phyloP scores from a whole-genome alignment of 2,888 invertebrate genomes.

The Girardia tigrina region DNA sequence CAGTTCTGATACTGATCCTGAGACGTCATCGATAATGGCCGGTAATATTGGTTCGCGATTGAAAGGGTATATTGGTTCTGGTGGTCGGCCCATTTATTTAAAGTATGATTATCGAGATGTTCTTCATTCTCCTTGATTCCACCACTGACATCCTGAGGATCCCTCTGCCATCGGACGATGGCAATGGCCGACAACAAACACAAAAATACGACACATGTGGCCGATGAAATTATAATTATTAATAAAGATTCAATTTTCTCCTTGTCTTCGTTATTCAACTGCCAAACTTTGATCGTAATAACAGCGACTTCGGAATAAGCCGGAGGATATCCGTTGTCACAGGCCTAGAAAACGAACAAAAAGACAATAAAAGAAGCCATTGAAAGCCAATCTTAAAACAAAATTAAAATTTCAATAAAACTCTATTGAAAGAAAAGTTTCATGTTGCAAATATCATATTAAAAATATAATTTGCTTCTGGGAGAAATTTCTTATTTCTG shows the following conservation, averaged over 20 bases:
- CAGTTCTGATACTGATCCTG: constrained; percentile 2
- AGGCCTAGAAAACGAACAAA: background rate
- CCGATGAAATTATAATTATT: background rate
- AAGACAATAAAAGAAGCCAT: background rate
- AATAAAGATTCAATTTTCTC: constrained; percentile 12
- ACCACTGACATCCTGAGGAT: background rate
- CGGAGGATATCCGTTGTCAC: background rate
- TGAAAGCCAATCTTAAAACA: background rate
- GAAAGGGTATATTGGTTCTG: background rate
- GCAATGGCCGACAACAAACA: constrained; percentile 1
- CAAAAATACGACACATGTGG: background rate
- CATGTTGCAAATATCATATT: background rate
- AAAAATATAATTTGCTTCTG: background rate
- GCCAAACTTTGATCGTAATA: background rate
- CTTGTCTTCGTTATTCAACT: background rate
- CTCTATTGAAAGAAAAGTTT: background rate
- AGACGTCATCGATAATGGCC: background rate
- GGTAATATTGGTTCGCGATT: constrained; percentile 23
- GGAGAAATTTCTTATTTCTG: background rate
- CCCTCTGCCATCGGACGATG: background rate
- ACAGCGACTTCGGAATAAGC: background rate
- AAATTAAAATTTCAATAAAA: background rate
- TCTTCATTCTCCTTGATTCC: background rate
- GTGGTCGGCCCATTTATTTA: background rate
- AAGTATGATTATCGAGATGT: background rate